Evolutionary conservation across 2,113 vertebrate species (phyloP).

Genomic region (Silurus glanis): DNA sequence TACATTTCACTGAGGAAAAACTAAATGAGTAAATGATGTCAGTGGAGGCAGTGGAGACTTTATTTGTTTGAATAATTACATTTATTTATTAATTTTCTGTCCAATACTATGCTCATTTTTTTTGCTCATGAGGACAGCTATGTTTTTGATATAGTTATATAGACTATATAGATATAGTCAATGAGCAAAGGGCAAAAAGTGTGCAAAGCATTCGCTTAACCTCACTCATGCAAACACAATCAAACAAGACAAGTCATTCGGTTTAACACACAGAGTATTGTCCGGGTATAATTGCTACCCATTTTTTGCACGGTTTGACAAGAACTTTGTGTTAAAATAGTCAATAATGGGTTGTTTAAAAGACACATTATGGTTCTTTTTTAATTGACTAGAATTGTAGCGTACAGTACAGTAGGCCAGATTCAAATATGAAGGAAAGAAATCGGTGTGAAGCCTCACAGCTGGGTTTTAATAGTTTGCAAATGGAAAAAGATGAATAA

Average conservation of each 20-base stretch:
- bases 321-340: background rate
- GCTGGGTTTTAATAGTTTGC: background rate
- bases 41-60: too few species aligned
- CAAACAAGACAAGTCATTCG: background rate
- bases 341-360: background rate
- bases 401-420: background rate
- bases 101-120: too few species aligned
- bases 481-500: background rate
- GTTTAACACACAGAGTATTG: background rate
- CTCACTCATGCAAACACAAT: background rate
- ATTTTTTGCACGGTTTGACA: background rate
- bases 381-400: background rate
- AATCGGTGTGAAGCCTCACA: background rate
- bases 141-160: too few species aligned
- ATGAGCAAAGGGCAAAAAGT: background rate
- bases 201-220: background rate
- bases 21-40: too few species aligned
- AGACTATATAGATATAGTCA: background rate
- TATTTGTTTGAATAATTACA: too few species aligned
- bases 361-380: background rate
- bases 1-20: too few species aligned
- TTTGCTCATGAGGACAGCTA: too few species aligned
- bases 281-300: background rate
- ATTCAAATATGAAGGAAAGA: background rate
- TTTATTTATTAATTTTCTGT: too few species aligned